These are phyloP conservation scores for Fratercula arctica DNA, from an alignment of 2,797 vertebrate species.

Conservation along the genomic window DNA sequence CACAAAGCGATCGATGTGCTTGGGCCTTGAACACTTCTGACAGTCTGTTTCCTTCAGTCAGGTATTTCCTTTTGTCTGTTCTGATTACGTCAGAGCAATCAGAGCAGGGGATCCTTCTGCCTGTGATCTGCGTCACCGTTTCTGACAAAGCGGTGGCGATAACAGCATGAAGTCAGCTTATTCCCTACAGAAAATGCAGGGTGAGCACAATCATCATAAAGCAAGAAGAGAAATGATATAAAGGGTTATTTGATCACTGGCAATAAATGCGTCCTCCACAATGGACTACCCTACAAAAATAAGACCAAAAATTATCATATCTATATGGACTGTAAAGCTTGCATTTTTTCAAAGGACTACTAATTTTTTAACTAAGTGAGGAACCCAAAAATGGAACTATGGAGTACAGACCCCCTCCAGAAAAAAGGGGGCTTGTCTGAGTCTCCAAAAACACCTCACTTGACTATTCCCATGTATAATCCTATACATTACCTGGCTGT, in stretches of 20 bases:
- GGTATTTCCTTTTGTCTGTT: neutral
- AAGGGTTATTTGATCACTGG: neutral
- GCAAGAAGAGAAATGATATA: neutral
- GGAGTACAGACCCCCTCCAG: neutral
- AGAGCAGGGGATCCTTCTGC: neutral
- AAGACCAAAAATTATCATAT: neutral
- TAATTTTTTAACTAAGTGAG: accelerated
- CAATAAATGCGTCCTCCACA: neutral
- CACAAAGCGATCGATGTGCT: neutral
- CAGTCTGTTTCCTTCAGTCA: neutral
- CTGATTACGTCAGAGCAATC: neutral
- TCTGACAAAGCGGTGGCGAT: neutral
- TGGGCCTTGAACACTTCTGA: neutral
- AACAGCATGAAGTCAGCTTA: neutral
- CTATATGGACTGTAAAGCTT: neutral
- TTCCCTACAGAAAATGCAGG: neutral
- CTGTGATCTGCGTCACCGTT: neutral
- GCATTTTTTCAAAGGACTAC: neutral
- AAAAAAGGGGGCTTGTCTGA: neutral
- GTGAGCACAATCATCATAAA: neutral
- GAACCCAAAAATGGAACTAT: neutral
- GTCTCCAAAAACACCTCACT: neutral
- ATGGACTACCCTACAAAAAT: neutral
- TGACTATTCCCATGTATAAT: neutral
- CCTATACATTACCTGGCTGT: neutral